Base-by-base conservation (phyloP, 2,888 invertebrate genomes). In the Embidobia sp. region DNA sequence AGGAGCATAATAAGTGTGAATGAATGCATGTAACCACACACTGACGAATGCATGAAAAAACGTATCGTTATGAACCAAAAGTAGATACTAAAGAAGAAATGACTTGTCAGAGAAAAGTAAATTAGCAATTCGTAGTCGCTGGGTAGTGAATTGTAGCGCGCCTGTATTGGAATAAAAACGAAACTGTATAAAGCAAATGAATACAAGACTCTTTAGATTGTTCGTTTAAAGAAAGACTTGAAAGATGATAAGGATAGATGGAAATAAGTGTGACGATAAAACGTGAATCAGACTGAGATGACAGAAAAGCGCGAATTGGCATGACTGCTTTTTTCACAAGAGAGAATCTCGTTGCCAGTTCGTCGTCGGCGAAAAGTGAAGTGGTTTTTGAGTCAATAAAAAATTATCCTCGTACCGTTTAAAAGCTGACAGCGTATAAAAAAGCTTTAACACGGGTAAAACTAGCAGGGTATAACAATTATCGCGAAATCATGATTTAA, bases 351-450 rank as follows among this genome's bases (percentile, higher is more conserved):
- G 55, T 61, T 48, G 63, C 61, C 55, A 55, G 75, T 79, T 75
- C 80, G 79, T 46, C 80, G 81, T 77, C 82, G 81, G 80, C 81
- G 82, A 79, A 80, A 83, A 80, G 85, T 86, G 85, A 82, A 87
- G 87, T 86, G 86, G 83, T 85, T 85, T 86, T 85, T 81, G 76
- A 85, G 86, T 85, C 86, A 87, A 87, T 87, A 87, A 87, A 87
- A 87, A 87, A 87, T 87, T 86, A 86, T 64, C 85, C 84, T 81
- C 79, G 82, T 77, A 78, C 80, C 72, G 51, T 80, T 85, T 84
- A 82, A 84, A 85, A 85, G 73, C 81, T 77, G 55, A 35, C 72
- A 48, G 48, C 29, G 72, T 63, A 70, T 53, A 53, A 63, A 70
- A 70, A 53, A 53, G 15, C 19, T 57, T 22, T 11, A 74, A 29